Conservation (phyloP, 2,888 invertebrate species). For the Saturnia pavonia region DNA sequence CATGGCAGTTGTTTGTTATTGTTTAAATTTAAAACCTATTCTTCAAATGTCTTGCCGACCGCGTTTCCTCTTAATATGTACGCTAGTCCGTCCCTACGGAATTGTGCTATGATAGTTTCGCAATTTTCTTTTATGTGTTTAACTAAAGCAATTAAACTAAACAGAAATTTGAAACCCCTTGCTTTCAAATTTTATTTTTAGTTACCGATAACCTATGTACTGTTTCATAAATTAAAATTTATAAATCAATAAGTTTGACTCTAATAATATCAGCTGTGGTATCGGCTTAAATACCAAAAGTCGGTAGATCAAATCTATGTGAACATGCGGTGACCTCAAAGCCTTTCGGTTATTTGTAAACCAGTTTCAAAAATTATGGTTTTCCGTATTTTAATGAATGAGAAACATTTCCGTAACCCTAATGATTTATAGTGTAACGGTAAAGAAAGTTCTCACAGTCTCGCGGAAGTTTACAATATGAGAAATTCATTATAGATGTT, state of each 20-base stretch:
- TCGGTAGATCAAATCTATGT: background rate
- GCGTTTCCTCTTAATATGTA: too few relatives aligned
- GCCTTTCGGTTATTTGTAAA: background rate
- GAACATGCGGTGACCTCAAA: background rate
- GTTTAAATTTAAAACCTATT: too few relatives aligned
- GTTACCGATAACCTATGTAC: too few relatives aligned
- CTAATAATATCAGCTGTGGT: too few relatives aligned
- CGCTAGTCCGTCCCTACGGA: background rate
- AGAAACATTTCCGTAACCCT: conserved; percentile 17
- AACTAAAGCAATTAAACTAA: too few relatives aligned
- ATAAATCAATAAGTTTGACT: background rate
- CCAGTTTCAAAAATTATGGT: background rate
- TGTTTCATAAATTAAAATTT: too few relatives aligned
- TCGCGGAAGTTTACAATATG: conserved; percentile 23
- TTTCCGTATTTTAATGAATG: background rate
- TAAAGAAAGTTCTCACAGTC: conserved; percentile 23
- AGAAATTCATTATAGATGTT: conserved; percentile 40
- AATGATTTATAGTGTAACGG: conserved; percentile 20
- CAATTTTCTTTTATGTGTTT: background rate
- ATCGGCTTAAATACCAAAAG: background rate
- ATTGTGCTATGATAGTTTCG: background rate
- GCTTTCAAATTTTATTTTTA: too few relatives aligned
- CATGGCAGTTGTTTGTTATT: too few relatives aligned
- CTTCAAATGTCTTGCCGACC: too few relatives aligned
- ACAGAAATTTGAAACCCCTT: too few relatives aligned